phyloP scores from a whole-genome alignment of 1,140 invertebrate species.

The Bombyx mandarina region DNA sequence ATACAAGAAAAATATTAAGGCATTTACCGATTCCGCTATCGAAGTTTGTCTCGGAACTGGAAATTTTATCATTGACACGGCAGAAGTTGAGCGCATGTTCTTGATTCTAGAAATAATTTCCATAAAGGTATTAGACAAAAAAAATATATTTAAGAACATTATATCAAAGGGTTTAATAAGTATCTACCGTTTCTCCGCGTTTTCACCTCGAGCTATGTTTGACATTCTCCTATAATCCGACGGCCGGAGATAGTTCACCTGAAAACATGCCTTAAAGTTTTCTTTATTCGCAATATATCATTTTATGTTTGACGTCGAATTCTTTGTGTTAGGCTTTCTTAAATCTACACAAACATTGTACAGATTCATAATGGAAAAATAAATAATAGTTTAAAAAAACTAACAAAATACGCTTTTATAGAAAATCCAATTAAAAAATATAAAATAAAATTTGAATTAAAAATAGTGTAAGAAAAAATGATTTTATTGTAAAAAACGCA shows the following conservation, averaged over 20 bases:
- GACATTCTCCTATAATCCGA: slow-evolving; percentile 72
- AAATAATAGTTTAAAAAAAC: too few relatives aligned
- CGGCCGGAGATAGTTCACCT: slow-evolving; percentile 65
- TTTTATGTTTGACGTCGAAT: too few relatives aligned
- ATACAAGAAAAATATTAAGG: not conserved
- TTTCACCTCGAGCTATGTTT: slow-evolving; percentile 56
- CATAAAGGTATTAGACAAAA: not conserved
- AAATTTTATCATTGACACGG: not conserved
- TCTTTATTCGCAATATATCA: too few relatives aligned
- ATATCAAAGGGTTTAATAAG: slow-evolving; percentile 1
- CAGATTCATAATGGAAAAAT: too few relatives aligned
- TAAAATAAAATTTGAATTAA: too few relatives aligned
- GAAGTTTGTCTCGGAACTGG: slow-evolving; percentile 12
- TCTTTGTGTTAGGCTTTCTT: too few relatives aligned
- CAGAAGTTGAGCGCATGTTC: slow-evolving; percentile 29
- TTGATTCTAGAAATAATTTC: slow-evolving; percentile 34
- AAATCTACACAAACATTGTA: too few relatives aligned
- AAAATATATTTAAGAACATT: not conserved
- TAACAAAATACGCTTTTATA: too few relatives aligned
- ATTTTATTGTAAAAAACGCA: too few relatives aligned
- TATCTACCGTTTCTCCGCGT: slow-evolving; percentile 46
- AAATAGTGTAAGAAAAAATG: too few relatives aligned
- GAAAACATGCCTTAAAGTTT: not conserved
- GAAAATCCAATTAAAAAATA: too few relatives aligned
- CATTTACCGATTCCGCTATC: not conserved